Base-by-base conservation (phyloP, 2,113 vertebrate species). In the Numenius arquata region DNA sequence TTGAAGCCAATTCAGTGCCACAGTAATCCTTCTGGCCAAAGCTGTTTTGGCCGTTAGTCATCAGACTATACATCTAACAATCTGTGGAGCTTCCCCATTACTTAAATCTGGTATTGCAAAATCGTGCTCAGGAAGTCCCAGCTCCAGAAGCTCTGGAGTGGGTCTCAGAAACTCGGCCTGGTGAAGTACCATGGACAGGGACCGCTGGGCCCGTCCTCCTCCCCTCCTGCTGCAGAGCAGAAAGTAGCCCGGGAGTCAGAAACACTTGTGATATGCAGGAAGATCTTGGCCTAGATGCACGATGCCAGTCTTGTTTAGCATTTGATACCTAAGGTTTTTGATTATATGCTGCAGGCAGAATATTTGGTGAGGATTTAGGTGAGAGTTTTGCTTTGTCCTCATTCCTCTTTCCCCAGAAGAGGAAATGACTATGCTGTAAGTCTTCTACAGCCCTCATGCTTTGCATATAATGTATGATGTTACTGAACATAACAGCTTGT, bases 131-230 rank as follows among this genome's bases (percentile, higher is more conserved):
- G 56, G 20, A 95, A 14, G 7, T 59, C 18, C 8, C 19, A 15
- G 34, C 19, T 74, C 29, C 3, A 2, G 16, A 6, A 34, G 70
- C 48, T 52, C 17, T n/a, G 20, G 23, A 29, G 63, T 34, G 13
- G 23, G 3, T 81, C 67, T 84, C 30, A 40, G 84, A 43, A 56
- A 2, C 14, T 0, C 0, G 3, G 15, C 0, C 0, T 85, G 61
- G 27, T 5, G 10, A n/a, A 80, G 95, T 91, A 96, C 96, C 94
- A 96, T 94, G 95, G 95, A 97, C 95, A 97, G 94, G 55, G 95
- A n/a, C 93, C 32, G 15, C 29, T 29, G 1, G 1, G 55, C 36
- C 52, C n/a, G 27, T 20, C 48, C 45, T 62, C 12, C 18, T 62
- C 19, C 8, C 4, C 56, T 43, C 8, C 8, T 6, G 23, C 27